Evolutionary conservation across 2,113 vertebrate genomes (phyloP), one percentile per base, ranked within the genome.

Genomic region (Oncorhynchus clarkii): DNA sequence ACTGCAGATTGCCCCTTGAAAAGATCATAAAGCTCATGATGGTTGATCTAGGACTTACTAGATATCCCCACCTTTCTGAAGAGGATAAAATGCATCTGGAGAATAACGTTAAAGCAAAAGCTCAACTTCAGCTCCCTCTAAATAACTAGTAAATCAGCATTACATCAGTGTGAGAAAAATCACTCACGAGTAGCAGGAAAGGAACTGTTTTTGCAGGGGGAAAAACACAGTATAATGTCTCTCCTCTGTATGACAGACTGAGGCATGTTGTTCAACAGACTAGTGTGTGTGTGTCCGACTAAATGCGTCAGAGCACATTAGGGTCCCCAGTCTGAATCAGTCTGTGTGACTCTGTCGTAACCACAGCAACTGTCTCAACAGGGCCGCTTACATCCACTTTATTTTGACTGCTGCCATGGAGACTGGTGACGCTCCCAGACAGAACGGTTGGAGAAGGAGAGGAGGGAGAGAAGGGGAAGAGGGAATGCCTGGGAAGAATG

Each of bases 361-460:
- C 88, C 83, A 81, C 73, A 77, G 85, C 79, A 89, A 91, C 90
- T 51, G 79, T 70, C 88, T 88, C 85, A 85, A 87, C 81, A 91
- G 77, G 85, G 80, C 84, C 78, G 78, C 76, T 85, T 82, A 86
- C 86, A 86, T 87, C 76, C 68, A 73, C 60, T 89, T 86, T 92
- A 87, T 92, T 91, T 88, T 92, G 91, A 88, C 91, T 90, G 88
- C 90, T 71, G 1, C 87, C 86, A 73, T 54, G 74, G 87, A 73
- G 78, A 91, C 85, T 4, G 39, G 60, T 31, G 65, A 67, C 65
- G 24, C 14, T 11, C 26, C 11, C 24, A 67, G 65, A 29, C 22
- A 27, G 26, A 14, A 14, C 16, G 26, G 16, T 67, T 67, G 22
- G 65, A 22, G 1, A 4, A 54, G 51, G 12, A 18, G 16, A 54